Conservation (phyloP, 64 coral and sea anemone genomes). For the Stichodactyla mertensii region DNA sequence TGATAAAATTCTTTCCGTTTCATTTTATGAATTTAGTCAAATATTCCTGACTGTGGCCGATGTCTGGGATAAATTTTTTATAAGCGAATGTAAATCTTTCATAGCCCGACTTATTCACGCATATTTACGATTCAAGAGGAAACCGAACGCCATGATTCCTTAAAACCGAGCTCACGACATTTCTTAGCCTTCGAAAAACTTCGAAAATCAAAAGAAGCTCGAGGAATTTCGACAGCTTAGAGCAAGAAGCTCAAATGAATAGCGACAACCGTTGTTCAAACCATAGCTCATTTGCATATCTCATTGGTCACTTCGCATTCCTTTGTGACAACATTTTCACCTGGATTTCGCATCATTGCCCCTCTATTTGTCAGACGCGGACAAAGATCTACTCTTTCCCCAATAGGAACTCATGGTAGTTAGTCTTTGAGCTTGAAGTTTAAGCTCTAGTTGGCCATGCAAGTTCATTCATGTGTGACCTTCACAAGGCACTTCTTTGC, state of each 20-base stretch:
- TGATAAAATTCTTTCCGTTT: background rate
- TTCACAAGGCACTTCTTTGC: slow-evolving; percentile 9
- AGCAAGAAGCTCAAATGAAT: slow-evolving; percentile 4
- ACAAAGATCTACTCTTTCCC: slow-evolving; percentile 18
- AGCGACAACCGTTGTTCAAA: slow-evolving; percentile 2
- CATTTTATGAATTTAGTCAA: slow-evolving; percentile 9
- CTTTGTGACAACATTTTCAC: slow-evolving; percentile 20
- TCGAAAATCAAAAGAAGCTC: background rate
- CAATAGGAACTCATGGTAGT: slow-evolving; percentile 14
- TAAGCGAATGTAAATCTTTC: slow-evolving; percentile 7
- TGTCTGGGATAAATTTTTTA: background rate
- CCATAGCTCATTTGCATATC: slow-evolving; percentile 27
- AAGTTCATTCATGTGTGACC: slow-evolving; percentile 13
- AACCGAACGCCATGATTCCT: background rate
- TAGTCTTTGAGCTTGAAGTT: slow-evolving; percentile 13
- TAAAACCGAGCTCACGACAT: background rate
- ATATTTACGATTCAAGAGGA: background rate
- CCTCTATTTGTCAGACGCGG: background rate
- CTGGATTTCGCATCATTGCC: slow-evolving; percentile 6
- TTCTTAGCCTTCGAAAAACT: background rate
- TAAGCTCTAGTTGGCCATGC: background rate
- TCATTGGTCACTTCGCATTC: slow-evolving; percentile 20
- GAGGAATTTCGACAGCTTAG: background rate
- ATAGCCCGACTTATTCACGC: background rate
- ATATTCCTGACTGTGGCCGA: background rate